Evolutionary conservation across 2,888 invertebrate species (phyloP).

Genomic region (Thelaira solivaga): DNA sequence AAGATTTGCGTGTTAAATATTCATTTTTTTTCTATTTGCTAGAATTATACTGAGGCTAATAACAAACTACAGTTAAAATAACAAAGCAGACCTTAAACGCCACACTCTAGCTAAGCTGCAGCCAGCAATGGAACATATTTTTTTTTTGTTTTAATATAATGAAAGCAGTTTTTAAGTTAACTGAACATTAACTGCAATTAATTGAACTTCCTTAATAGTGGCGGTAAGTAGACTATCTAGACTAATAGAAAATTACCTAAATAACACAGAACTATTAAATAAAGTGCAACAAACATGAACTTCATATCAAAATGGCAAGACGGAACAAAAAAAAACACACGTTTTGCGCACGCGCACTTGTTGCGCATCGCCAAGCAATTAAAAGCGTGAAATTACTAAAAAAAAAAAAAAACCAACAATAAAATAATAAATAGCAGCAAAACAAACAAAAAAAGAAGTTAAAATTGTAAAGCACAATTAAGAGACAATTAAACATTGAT

Average conservation of each 20-base stretch:
- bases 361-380: constrained; percentile 69
- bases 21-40: constrained; percentile 30
- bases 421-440: too few relatives aligned
- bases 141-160: too few relatives aligned
- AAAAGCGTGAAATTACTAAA: constrained; percentile 73
- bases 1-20: constrained; percentile 51
- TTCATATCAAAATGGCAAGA: constrained; percentile 47
- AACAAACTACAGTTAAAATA: constrained; percentile 49
- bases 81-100: constrained; percentile 55
- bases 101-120: constrained; percentile 20
- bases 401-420: constrained; percentile 19
- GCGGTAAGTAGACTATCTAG: constrained; percentile 37
- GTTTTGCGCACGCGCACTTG: constrained; percentile 65
- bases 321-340: constrained; percentile 54
- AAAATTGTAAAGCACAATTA: constrained; percentile 47
- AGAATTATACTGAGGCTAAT: constrained; percentile 33
- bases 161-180: constrained; percentile 52
- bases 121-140: not conserved
- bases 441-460: constrained; percentile 16
- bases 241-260: constrained; percentile 58
- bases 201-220: constrained; percentile 72
- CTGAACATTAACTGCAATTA: constrained; percentile 68
- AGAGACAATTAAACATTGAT: constrained; percentile 61
- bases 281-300: constrained; percentile 63
- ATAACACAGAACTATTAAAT: constrained; percentile 61